A percentile compares a stretch with the other conserved stretches of the same genome.
Evolutionary conservation across 2,113 vertebrate genomes (phyloP).

Genomic region (Heterotis niloticus): DNA sequence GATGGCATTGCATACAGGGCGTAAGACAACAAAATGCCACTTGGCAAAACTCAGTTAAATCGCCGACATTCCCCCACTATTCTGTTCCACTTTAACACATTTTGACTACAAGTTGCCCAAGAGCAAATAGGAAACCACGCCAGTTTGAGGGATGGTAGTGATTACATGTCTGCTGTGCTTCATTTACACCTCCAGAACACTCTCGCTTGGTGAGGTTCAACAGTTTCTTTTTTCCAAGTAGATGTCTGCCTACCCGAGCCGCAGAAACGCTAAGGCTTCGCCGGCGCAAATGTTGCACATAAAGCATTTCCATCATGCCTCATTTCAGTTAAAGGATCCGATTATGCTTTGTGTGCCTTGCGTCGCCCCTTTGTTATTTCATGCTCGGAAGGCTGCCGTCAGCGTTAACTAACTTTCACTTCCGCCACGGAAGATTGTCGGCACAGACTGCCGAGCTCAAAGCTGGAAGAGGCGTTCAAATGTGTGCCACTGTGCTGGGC

Average conservation of each 20-base stretch:
- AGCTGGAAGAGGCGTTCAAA: slow-evolving; percentile 39
- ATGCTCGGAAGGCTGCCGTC: slow-evolving; percentile 44
- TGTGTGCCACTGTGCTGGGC: background rate
- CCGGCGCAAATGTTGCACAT: slow-evolving; percentile 53
- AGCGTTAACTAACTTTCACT: slow-evolving; percentile 41
- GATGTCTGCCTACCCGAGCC: slow-evolving; percentile 46
- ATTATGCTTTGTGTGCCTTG: slow-evolving; percentile 50
- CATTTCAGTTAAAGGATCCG: slow-evolving; percentile 58
- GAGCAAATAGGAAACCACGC: slow-evolving; percentile 39
- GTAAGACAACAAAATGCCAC: slow-evolving; percentile 39
- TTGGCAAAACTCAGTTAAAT: slow-evolving; percentile 6
- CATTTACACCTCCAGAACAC: slow-evolving; percentile 49
- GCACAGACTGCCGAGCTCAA: background rate
- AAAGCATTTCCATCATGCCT: slow-evolving; percentile 49
- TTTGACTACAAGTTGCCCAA: slow-evolving; percentile 51
- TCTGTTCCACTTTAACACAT: slow-evolving; percentile 33
- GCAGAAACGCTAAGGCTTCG: slow-evolving; percentile 46
- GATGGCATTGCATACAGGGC: slow-evolving; percentile 30
- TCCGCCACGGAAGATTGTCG: slow-evolving; percentile 40
- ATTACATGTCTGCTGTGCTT: slow-evolving; percentile 43
- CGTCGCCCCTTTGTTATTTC: slow-evolving; percentile 43
- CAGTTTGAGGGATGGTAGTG: slow-evolving; percentile 42
- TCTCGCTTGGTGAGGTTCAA: slow-evolving; percentile 40
- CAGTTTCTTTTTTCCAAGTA: slow-evolving; percentile 44
- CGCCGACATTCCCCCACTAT: too few relatives aligned